These are phyloP conservation scores for Pionites leucogaster DNA, from an alignment of 2,113 vertebrate species.

Conservation along the genomic window DNA sequence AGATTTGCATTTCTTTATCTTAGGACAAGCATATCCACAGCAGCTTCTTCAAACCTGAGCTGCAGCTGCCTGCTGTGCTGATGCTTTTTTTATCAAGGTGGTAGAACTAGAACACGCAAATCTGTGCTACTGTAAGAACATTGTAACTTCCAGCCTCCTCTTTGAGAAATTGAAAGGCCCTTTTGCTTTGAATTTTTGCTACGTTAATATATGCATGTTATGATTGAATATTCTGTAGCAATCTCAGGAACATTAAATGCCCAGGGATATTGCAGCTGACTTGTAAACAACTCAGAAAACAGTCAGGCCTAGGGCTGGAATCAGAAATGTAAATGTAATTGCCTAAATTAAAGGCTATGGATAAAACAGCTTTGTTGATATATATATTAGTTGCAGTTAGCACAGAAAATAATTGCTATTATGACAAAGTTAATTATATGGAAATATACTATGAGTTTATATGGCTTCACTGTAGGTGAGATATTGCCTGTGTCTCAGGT, in stretches of 20 bases:
- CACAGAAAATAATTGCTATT: neutral
- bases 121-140: neutral
- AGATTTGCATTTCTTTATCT: neutral
- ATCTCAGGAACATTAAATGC: constrained; percentile 10
- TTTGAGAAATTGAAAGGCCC: neutral
- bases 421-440: neutral
- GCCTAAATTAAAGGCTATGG: neutral
- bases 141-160: neutral
- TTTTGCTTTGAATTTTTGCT: constrained; percentile 14
- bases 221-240: neutral
- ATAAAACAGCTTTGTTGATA: neutral
- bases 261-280: neutral
- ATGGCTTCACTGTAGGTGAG: neutral
- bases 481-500: neutral
- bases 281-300: constrained; percentile 38
- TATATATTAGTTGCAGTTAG: neutral
- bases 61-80: neutral
- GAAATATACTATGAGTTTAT: neutral
- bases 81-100: neutral
- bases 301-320: neutral
- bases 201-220: neutral
- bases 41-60: neutral
- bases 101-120: neutral
- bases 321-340: constrained; percentile 26
- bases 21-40: neutral